Percentiles rank a stretch among this genome's conserved stretches.
phyloP scores from a whole-genome alignment of 2,888 invertebrate species.

The Serrognathus titanus region DNA sequence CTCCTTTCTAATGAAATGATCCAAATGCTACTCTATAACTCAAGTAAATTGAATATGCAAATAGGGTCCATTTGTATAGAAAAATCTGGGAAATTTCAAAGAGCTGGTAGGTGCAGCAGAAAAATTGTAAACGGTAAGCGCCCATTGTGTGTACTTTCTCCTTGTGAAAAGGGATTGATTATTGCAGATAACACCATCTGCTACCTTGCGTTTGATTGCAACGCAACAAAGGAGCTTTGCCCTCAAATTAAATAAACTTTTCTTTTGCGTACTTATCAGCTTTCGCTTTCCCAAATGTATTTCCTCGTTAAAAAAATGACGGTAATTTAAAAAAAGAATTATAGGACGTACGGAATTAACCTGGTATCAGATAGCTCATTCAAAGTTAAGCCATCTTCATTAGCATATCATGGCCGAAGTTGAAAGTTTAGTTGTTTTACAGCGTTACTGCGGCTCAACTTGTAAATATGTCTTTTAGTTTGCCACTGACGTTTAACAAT shows the following conservation, averaged over 20 bases:
- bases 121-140: no score
- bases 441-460: constrained; percentile 26
- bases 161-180: no score
- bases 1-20: no score
- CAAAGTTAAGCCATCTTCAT: constrained; percentile 30
- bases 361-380: constrained; percentile 26
- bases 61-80: neutral
- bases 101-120: neutral
- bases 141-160: no score
- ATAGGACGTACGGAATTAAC: constrained; percentile 23
- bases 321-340: constrained; percentile 4
- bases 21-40: no score
- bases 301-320: neutral
- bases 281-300: constrained; percentile 3
- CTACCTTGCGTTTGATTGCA: no score
- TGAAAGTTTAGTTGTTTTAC: constrained; percentile 26
- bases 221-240: neutral
- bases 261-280: neutral
- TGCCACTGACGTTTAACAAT: constrained; percentile 33
- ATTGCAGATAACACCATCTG: no score
- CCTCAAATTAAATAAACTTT: neutral
- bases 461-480: constrained; percentile 34
- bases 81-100: neutral
- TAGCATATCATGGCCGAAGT: constrained; percentile 29
- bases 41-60: no score